Conservation (phyloP, 2,113 vertebrate genomes). For the Urocitellus parryii region DNA sequence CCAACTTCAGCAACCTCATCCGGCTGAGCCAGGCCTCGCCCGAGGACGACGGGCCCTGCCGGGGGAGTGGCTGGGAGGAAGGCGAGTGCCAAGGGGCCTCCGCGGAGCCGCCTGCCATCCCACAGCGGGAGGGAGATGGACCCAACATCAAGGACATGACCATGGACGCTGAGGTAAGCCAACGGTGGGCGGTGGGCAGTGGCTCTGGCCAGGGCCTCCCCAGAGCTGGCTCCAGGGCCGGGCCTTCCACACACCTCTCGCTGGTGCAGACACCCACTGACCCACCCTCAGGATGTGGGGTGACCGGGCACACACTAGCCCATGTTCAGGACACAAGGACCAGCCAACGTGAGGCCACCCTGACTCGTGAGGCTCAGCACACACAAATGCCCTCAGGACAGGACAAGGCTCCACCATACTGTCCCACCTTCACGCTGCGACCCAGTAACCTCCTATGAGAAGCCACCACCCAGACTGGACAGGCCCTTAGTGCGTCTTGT, state of each 20-base stretch:
- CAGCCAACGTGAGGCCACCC: neutral
- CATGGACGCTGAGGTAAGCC: conserved; percentile 70
- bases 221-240: neutral
- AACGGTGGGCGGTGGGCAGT: accelerated
- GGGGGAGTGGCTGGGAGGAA: conserved; percentile 69
- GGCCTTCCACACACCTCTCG: neutral
- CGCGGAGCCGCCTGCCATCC: neutral
- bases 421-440: neutral
- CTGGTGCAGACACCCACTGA: neutral
- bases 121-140: conserved; percentile 69
- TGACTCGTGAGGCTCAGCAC: neutral
- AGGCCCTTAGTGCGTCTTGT: too few species aligned
- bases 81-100: conserved; percentile 57
- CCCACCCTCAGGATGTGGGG: neutral
- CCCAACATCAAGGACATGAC: conserved; percentile 56
- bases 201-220: neutral
- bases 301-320: neutral
- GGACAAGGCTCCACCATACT: neutral
- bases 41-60: neutral
- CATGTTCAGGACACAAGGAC: neutral
- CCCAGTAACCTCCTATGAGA: too few species aligned
- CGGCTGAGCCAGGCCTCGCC: conserved; percentile 59
- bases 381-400: neutral
- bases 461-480: neutral
- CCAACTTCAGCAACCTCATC: conserved; percentile 70